Conservation (phyloP, 2,888 invertebrate species). For the Resseliella maxima region DNA sequence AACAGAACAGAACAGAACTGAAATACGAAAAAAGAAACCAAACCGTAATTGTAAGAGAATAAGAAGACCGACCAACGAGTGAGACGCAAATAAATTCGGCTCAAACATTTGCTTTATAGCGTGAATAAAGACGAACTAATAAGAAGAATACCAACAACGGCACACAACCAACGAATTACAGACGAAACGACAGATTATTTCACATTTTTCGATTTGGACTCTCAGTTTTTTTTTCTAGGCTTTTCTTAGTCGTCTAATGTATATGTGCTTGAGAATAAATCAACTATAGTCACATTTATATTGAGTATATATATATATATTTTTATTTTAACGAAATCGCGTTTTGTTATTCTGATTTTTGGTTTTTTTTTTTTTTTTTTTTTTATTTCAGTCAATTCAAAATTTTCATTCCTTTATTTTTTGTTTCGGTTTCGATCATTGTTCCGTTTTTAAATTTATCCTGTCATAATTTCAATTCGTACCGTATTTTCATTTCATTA, state of each 20-base stretch:
- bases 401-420: background rate
- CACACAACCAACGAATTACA: background rate
- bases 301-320: too few relatives aligned
- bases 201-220: background rate
- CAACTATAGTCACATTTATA: background rate
- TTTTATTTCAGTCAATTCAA: background rate
- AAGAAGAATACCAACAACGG: background rate
- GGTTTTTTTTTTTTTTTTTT: background rate
- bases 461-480: too few relatives aligned
- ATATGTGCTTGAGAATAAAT: background rate
- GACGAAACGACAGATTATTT: background rate
- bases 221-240: conserved; percentile 10
- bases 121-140: background rate
- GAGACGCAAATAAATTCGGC: too few relatives aligned
- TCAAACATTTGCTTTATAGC: too few relatives aligned
- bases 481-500: too few relatives aligned
- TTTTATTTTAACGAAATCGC: background rate
- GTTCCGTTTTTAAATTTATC: background rate
- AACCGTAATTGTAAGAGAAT: too few relatives aligned
- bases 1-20: too few relatives aligned
- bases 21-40: too few relatives aligned
- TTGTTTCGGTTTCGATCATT: background rate
- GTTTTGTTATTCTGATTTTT: background rate
- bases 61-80: too few relatives aligned
- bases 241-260: conserved; percentile 6